phyloP scores from a whole-genome alignment of 2,113 vertebrate species.

The Amphiprion ocellaris region DNA sequence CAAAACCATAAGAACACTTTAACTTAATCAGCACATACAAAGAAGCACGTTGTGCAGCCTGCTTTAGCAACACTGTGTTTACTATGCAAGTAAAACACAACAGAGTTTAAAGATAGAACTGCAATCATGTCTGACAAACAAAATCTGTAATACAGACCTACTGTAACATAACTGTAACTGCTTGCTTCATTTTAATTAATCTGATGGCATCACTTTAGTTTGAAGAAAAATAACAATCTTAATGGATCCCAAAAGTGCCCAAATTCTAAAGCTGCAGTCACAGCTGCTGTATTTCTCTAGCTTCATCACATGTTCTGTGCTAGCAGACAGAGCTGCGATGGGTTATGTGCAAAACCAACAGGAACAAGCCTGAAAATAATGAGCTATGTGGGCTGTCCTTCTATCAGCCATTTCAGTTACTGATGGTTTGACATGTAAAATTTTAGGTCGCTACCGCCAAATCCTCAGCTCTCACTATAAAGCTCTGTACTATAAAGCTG shows the following conservation, averaged over 20 bases:
- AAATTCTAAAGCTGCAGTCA: background rate
- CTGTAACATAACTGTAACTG: background rate
- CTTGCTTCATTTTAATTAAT: background rate
- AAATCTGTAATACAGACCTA: background rate
- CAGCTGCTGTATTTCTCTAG: background rate
- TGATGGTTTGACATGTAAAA: background rate
- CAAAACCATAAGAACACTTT: background rate
- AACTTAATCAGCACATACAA: constrained; percentile 12
- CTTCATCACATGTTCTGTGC: background rate
- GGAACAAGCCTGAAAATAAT: constrained; percentile 8
- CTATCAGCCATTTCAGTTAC: background rate
- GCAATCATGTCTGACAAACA: background rate
- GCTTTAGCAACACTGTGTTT: background rate
- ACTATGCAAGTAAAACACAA: background rate
- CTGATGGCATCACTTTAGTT: background rate
- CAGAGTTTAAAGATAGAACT: background rate
- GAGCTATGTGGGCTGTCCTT: background rate
- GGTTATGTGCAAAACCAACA: background rate
- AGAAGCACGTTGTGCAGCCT: background rate
- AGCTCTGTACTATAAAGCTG: too few species aligned
- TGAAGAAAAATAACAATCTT: background rate
- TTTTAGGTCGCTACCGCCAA: background rate
- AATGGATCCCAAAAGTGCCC: background rate
- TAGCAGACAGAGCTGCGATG: background rate
- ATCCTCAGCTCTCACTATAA: constrained; percentile 1